Base-by-base conservation (phyloP, 2,113 vertebrate genomes). In the Chloropsis cyanopogon region DNA sequence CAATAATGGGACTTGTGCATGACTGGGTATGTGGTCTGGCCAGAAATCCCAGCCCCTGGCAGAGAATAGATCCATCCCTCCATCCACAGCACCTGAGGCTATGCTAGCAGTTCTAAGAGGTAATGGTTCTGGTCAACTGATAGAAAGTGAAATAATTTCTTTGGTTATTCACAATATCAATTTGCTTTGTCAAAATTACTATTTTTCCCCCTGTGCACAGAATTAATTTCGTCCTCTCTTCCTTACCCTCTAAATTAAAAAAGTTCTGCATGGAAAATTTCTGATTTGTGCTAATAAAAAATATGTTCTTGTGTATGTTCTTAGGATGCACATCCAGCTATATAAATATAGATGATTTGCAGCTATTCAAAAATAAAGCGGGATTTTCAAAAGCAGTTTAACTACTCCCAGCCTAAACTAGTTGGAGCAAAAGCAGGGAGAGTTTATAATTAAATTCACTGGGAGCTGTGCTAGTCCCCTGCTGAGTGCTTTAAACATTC, bases 401-500 rank as follows among this genome's bases (percentile, higher is more conserved):
- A 97, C 76, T 93, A 66, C 18, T 96, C 68, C 82, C 94, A 95
- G 90, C 82, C 82, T 86, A 83, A 95, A 93, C 72, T 86, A 52
- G 75, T 75, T 52, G 56, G 68, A 90, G 56, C 75, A 92, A 93
- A 88, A 94, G 64, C 80, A 81, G 61, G 72, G 76, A 64, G 72
- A 86, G 44, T 93, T 95, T 92, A 81, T 95, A 97, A 96, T 92
- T 95, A 92, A 90, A 95, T 96, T 95, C 69, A 69, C 41, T 88
- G 84, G 65, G 95, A 95, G 83, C 89, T 82, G 81, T 72, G 53
- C 86, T 95, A 64, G 94, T 87, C 91, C 77, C 95, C 95, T 95
- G 86, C 95, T 92, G 96, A 93, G 92, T 84, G 83, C 95, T 95
- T 95, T 92, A 95, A 93, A 88, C 79, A 92, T 96, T 92, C 86